Conservation (phyloP, 2,797 vertebrate genomes). For the Oreonectes daqikongensis region DNA sequence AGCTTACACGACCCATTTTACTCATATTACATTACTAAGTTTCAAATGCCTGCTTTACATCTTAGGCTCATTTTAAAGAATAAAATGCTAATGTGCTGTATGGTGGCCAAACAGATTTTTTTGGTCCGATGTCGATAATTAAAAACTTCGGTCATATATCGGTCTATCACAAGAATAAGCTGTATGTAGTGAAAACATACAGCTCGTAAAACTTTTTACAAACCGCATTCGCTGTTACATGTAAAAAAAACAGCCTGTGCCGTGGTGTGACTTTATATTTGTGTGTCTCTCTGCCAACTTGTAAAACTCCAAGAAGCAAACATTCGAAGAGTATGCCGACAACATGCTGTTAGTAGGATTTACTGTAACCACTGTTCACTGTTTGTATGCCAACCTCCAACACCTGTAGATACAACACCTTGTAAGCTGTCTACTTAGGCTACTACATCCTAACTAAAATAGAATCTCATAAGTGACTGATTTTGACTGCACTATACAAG, state of each 20-base stretch:
- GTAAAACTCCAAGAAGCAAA: slow-evolving; percentile 35
- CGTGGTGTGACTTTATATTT: slow-evolving; percentile 3
- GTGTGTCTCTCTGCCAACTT: slow-evolving; percentile 17
- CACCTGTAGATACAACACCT: background rate
- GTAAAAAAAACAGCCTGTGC: background rate
- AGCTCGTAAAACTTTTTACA: background rate
- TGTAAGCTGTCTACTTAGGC: background rate
- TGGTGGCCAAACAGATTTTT: no score
- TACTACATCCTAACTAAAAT: background rate
- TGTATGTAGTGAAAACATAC: slow-evolving; percentile 1
- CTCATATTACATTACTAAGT: no score
- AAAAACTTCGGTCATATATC: no score
- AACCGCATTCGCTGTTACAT: background rate
- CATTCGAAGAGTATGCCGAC: slow-evolving; percentile 20
- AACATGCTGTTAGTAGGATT: slow-evolving; percentile 16
- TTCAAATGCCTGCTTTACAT: no score
- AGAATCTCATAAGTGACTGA: background rate
- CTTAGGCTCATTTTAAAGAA: no score
- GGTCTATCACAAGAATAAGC: no score
- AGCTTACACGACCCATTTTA: no score
- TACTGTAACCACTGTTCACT: slow-evolving; percentile 11
- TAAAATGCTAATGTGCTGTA: no score
- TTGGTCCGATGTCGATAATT: no score
- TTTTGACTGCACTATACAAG: background rate
- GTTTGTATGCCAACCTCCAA: background rate